Percentiles rank a stretch among this genome's conserved stretches.
Evolutionary conservation across 2,113 vertebrate species (phyloP).

Genomic region (Ochotona curzoniae): DNA sequence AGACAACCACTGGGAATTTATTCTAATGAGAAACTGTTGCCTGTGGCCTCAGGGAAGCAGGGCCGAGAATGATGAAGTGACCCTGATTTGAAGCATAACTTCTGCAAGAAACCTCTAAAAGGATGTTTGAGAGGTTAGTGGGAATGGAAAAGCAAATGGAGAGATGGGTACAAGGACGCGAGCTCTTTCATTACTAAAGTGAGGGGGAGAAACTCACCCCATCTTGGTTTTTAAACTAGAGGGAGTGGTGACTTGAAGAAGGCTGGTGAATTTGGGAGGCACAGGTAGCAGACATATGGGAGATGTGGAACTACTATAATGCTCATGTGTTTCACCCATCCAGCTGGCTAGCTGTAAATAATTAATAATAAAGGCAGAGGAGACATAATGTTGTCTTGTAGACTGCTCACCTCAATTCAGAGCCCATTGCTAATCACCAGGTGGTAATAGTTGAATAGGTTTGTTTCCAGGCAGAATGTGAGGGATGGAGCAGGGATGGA

Average conservation of each 20-base stretch:
- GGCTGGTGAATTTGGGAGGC: conserved; percentile 2
- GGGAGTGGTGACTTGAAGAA: not conserved
- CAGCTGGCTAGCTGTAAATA: not conserved
- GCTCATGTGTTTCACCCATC: not conserved
- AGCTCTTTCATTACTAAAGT: not conserved
- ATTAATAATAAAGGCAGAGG: not conserved
- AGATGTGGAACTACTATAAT: not conserved
- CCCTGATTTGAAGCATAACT: not conserved
- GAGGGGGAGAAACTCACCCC: not conserved
- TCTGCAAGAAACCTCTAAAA: not conserved
- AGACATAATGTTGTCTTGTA: not conserved
- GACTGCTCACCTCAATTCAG: not conserved
- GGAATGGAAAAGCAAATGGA: not conserved
- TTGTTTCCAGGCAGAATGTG: not conserved
- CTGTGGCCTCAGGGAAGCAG: not conserved
- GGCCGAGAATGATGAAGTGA: not conserved
- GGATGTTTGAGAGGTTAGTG: not conserved
- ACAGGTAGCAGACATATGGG: not conserved
- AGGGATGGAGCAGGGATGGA: not conserved
- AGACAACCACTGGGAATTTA: not conserved
- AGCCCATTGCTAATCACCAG: not conserved
- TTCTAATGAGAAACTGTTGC: conserved; percentile 57
- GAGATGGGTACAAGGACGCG: not conserved
- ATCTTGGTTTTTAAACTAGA: conserved; percentile 41
- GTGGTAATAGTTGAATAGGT: not conserved